Conservation (phyloP, 2,797 vertebrate genomes). For the Psittacula echo region DNA sequence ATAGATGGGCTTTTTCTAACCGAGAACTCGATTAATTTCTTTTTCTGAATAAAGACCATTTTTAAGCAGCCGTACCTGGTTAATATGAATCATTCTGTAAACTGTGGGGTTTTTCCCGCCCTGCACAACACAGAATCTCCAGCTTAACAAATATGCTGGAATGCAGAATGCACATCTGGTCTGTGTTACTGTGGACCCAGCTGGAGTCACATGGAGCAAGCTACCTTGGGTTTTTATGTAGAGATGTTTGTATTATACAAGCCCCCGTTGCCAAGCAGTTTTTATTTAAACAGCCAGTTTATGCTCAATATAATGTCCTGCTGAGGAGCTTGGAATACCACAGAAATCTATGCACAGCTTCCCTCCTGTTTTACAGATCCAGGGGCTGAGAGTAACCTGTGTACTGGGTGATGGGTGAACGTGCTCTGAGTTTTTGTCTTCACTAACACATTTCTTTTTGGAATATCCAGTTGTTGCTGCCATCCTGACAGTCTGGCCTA, state of each 20-base stretch:
- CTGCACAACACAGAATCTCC: constrained; percentile 15
- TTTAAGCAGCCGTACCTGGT: constrained; percentile 28
- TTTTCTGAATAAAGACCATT: neutral
- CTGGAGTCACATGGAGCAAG: constrained; percentile 65
- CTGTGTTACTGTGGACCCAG: constrained; percentile 62
- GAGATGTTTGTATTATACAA: constrained; percentile 74
- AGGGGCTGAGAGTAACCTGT: neutral
- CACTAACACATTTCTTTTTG: neutral
- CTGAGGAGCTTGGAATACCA: constrained; percentile 47
- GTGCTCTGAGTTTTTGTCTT: neutral
- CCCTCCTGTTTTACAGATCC: neutral
- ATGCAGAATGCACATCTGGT: constrained; percentile 77
- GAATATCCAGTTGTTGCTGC: neutral
- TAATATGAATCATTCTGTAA: constrained; percentile 29
- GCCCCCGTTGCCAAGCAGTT: constrained; percentile 72
- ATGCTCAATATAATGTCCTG: constrained; percentile 44
- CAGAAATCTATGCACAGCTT: neutral
- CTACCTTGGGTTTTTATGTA: constrained; percentile 75
- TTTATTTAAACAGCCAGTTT: constrained; percentile 72
- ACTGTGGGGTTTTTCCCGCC: neutral
- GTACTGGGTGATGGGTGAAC: neutral
- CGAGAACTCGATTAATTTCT: neutral
- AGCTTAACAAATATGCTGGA: constrained; percentile 70
- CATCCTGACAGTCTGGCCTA: neutral
- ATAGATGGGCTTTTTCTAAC: neutral